Evolutionary conservation across 2,888 invertebrate genomes (phyloP), one percentile per base, ranked within the genome.

Genomic region (Gortyna flavago): DNA sequence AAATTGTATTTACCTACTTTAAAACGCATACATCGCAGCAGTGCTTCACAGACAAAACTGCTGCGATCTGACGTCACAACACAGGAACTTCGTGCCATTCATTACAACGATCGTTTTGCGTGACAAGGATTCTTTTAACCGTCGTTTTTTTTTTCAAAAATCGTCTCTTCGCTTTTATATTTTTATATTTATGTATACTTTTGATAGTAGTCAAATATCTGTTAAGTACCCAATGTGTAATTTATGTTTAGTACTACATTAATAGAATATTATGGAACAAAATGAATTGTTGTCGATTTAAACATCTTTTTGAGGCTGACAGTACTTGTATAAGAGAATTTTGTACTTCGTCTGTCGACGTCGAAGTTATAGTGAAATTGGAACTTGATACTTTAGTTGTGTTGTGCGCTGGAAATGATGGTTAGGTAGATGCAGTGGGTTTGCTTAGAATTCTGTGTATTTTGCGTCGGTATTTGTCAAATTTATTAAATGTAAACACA

Each of bases 331-430:
- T 54, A n/a, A 54, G 66, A 13, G 48, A 84, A 84, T 80, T 82
- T 80, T 59, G 75, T 71, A 0, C 54, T 2, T 2, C 21, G 75
- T 32, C 44, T 16, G 21, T 41, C 7, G 68, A 65, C 51, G 41
- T 68, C 59, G 5, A 69, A 85, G 67, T 82, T 82, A 51, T 62
- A 41, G 48, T 70, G 73, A 73, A 77, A 61, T 62, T 62, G 32
- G 32, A 80, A 51, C 59, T 80, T 38, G 32, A 59, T 65, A 51
- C 41, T 29, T 65, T 25, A 54, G 67, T 62, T 57, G 57, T 64
- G 67, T 62, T 57, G 57, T 64, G 65, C n/a, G 57, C 35, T 67
- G 48, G 35, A 57, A 80, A 84, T 57, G 0, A 4, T 54, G 21
- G 41, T 41, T 35, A 70, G 41, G 21, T 35, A 35, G 16, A 48